Conservation (phyloP, 2,113 vertebrate species). For the Tyrannus savana region DNA sequence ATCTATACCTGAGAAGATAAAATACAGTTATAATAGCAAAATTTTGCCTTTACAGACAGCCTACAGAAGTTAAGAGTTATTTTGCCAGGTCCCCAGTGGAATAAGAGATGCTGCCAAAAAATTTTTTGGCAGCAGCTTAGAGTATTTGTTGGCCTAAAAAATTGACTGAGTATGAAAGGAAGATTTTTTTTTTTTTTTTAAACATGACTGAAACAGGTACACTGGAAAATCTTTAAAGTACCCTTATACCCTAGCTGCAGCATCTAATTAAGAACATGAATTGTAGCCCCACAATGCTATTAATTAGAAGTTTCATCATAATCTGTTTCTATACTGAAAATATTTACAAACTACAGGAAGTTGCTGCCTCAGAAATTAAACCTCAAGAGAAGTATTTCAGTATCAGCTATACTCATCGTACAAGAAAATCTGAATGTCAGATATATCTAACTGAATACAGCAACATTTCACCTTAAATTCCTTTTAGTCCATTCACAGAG, state of each 20-base stretch:
- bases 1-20: neutral
- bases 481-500: neutral
- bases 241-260: neutral
- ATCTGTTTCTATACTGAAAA: neutral
- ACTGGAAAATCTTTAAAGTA: neutral
- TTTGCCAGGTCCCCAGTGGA: neutral
- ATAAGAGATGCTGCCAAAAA: neutral
- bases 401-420: neutral
- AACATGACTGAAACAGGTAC: neutral
- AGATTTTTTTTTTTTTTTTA: neutral
- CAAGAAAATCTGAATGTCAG: neutral
- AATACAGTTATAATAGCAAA: neutral
- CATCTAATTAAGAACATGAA: neutral
- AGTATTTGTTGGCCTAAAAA: neutral
- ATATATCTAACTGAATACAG: neutral
- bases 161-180: neutral
- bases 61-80: neutral
- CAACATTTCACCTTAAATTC: neutral
- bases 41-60: neutral
- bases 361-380: neutral
- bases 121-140: neutral
- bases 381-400: neutral
- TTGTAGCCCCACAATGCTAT: neutral
- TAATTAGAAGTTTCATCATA: neutral
- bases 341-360: neutral